These are phyloP conservation scores for Lochmaea crataegi DNA, from an alignment of 2,888 invertebrate species.

Conservation along the genomic window DNA sequence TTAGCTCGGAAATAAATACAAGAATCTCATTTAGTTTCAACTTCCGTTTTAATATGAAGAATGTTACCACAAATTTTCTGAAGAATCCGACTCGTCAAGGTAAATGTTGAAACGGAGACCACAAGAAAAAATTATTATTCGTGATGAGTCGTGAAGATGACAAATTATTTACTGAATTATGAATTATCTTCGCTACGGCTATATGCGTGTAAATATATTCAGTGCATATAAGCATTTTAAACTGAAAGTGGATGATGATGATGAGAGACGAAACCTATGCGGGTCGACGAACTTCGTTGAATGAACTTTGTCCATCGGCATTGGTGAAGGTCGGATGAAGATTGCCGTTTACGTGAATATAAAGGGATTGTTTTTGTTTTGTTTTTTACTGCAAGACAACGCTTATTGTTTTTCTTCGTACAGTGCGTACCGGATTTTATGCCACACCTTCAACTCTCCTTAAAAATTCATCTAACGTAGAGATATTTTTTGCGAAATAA, in stretches of 20 bases:
- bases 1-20: not conserved
- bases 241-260: constrained; percentile 3
- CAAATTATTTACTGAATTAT: not conserved
- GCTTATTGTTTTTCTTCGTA: not conserved
- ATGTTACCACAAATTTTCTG: not conserved
- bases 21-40: not conserved
- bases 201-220: constrained; percentile 12
- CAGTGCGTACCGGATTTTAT: not conserved
- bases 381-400: not conserved
- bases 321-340: constrained; percentile 31
- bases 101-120: not conserved
- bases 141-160: not conserved
- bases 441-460: not conserved
- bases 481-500: no score
- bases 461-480: not conserved
- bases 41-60: not conserved
- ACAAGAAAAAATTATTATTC: not conserved
- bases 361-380: constrained; percentile 10
- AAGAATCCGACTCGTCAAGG: not conserved
- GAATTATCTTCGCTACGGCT: not conserved
- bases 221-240: constrained; percentile 6
- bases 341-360: constrained; percentile 12
- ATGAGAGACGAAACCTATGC: constrained; percentile 1
- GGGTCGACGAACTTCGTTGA: constrained; percentile 16
- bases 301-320: constrained; percentile 29